Base-by-base conservation (phyloP, 64 coral and sea anemone genomes). In the Dendrophyllia cribrosa region DNA sequence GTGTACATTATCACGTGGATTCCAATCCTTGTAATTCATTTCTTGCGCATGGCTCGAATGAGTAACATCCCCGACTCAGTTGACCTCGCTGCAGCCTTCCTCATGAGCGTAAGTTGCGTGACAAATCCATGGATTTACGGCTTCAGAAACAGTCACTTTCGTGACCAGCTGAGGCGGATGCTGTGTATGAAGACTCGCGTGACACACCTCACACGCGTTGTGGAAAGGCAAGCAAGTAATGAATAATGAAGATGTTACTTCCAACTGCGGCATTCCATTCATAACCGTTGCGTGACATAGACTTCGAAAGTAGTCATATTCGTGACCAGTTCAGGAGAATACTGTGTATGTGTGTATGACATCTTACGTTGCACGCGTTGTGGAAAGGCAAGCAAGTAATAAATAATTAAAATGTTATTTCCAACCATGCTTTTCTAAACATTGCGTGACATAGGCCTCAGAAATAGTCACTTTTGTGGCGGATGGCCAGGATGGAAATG, bases 91-190 rank as follows among this genome's bases (percentile, higher is more conserved):
- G 91, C 95, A 5, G 95, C 95, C 7, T 93, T 93, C 21, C 95
- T 96, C 21, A 85, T 93, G 51, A 90, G 95, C 5, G 20, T 85
- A 19, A 96, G 95, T 71, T 93, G 90, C 56, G 95, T 96, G 25
- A 96, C 95, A 9, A 93, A 96, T 45, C 95, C 95, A 7, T 96
- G 95, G 95, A 96, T 96, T 76, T 96, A 96, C 77, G 95, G 95
- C 60, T 96, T 73, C 52, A 96, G 84, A 15, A 75, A 96, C 59
- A 80, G 59, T 62, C 86, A 96, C 43, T 96, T 96, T 86, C 87
- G 87, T 79, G 63, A 89, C 17, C 90, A 96, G 46, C 50, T 96
- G 2, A 86, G 87, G 24, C 44, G 56, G 60, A 74, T 96, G 86
- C 14, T 96, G 23, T 89, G 90, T 24, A 34, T 96, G 49, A 96